Percentiles rank a stretch among this genome's conserved stretches.
Conservation (phyloP, 2,113 vertebrate species). For the Gallinago jamesoni region DNA sequence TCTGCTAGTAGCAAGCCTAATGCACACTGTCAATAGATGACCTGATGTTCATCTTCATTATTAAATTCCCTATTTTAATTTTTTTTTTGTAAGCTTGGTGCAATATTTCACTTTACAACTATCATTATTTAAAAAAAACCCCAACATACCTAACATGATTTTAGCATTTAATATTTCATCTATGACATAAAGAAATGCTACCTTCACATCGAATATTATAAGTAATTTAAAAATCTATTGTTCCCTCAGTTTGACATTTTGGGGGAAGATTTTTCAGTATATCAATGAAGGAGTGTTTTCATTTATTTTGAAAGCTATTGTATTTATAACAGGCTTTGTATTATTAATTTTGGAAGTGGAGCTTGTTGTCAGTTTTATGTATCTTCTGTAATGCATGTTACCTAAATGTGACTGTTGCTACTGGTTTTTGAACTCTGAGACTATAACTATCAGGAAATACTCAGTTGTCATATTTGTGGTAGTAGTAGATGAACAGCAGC, state of each 20-base stretch:
- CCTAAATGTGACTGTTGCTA: not conserved
- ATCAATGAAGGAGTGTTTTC: not conserved
- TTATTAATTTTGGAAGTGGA: not conserved
- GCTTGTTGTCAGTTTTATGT: not conserved
- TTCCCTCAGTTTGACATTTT: not conserved
- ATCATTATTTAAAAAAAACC: not conserved
- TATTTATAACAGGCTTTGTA: not conserved
- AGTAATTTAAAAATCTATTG: not conserved
- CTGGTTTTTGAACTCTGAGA: not conserved
- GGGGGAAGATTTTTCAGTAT: not conserved
- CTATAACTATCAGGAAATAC: not conserved
- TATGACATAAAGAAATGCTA: not conserved
- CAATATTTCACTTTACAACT: not conserved
- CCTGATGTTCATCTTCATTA: not conserved
- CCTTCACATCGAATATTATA: not conserved
- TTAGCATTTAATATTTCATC: not conserved
- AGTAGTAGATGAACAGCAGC: not conserved
- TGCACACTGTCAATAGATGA: not conserved
- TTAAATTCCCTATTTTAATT: not conserved
- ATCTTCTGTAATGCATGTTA: not conserved
- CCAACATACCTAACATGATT: not conserved
- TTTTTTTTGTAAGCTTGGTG: not conserved
- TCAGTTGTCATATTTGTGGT: not conserved
- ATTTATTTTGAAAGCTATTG: not conserved
- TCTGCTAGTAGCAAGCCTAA: constrained; percentile 31